Base-by-base conservation (phyloP, 2,888 invertebrate genomes). In the Gastrophysa polygoni region DNA sequence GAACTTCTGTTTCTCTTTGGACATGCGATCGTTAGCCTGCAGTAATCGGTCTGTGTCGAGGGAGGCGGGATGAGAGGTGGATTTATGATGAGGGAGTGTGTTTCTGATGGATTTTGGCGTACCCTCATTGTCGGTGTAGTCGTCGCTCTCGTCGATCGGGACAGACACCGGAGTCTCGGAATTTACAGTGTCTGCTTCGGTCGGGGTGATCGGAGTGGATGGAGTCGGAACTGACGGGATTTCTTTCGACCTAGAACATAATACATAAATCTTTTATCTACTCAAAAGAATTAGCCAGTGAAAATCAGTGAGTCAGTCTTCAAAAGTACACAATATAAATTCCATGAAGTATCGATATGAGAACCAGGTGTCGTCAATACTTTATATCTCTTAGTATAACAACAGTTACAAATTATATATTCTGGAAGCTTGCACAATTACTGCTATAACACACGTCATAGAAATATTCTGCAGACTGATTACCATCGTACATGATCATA, bases 1-100 rank as follows among this genome's bases (percentile, higher is more conserved):
- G 85, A 92, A 92, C 83, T 92, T 92, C 83, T 91, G 92, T 82
- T 92, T 93, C 85, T 93, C 92, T 84, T 91, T 91, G 70, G 92
- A 92, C 87, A 92, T 91, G 80, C 87, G 86, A 81, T 91, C 91
- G 82, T 88, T 85, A 79, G 87, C 87, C 77, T 85, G 86, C 73
- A 85, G 83, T 54, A 54, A 54, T 70, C 84, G 83, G 54, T 76
- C 77, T 55, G 71, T 70, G 68, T 71, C 70, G 47, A 66, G 72
- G 69, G 69, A 70, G 68, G 67, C 63, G 66, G 63, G 55, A 51
- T 17, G 8, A 17, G 43, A 43, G 28, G 60, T 63, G 64, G 59
- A 57, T 60, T 66, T 57, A 57, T 63, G 58, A 43, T 47, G 59
- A 52, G 59, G 57, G 11, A 21, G 44, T 46, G 63, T 68, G 49